These are phyloP conservation scores for Malacoraja senta DNA, from an alignment of 2,797 vertebrate species.

Conservation along the genomic window DNA sequence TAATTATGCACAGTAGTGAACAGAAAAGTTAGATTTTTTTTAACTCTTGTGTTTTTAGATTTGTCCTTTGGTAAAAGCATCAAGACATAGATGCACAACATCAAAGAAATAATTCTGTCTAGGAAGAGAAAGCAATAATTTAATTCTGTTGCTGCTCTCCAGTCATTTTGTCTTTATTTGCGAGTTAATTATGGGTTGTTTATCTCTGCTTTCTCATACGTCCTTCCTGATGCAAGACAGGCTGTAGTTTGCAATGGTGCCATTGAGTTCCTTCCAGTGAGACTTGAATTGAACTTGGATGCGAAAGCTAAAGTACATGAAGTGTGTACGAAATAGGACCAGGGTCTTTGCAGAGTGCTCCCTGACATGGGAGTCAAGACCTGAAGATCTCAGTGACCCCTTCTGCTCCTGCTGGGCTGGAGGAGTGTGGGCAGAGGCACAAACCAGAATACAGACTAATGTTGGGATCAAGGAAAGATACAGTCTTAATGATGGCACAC, in stretches of 20 bases:
- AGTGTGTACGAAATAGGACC: too few relatives aligned
- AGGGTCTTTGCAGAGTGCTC: too few relatives aligned
- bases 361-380: too few relatives aligned
- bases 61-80: neutral
- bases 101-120: neutral
- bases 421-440: too few relatives aligned
- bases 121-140: neutral
- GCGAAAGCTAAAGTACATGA: neutral
- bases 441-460: too few relatives aligned
- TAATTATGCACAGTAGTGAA: neutral
- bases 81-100: neutral
- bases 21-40: neutral
- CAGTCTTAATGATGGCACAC: too few relatives aligned
- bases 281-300: neutral
- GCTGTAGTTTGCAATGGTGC: neutral
- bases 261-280: neutral
- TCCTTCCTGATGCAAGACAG: neutral
- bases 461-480: too few relatives aligned
- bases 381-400: too few relatives aligned
- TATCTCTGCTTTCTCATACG: neutral
- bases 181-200: neutral
- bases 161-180: neutral
- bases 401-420: too few relatives aligned
- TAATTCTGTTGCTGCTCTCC: neutral
- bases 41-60: slow-evolving; percentile 3